Evolutionary conservation across 2,797 vertebrate species (phyloP).

Genomic region (Cossypha polioptera): DNA sequence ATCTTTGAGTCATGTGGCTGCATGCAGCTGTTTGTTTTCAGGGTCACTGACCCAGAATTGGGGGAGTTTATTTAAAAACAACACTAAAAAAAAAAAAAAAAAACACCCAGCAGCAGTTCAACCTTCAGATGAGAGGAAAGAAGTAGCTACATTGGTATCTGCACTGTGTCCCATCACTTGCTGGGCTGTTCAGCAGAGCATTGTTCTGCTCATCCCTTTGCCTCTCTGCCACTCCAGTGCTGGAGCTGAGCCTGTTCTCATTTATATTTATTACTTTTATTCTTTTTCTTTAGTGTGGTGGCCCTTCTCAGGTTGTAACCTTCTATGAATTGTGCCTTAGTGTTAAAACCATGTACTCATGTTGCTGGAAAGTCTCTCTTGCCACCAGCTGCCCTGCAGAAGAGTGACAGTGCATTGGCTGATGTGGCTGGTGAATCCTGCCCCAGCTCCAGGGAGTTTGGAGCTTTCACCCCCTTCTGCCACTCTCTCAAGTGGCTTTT

Average conservation of each 20-base stretch:
- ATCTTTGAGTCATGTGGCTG: neutral
- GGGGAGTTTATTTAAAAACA: neutral
- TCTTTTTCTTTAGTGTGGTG: neutral
- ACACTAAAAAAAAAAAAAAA: neutral
- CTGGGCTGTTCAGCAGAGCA: neutral
- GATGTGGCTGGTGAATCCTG: neutral
- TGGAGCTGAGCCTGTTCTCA: neutral
- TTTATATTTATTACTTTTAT: neutral
- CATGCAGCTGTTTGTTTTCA: neutral
- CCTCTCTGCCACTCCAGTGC: neutral
- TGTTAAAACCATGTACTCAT: neutral
- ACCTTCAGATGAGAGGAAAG: neutral
- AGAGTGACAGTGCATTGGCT: neutral
- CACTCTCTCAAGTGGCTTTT: neutral
- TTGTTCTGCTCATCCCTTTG: neutral
- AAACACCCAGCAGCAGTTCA: neutral
- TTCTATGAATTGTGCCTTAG: neutral
- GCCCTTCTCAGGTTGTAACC: neutral
- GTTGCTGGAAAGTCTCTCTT: neutral
- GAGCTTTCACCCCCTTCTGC: neutral
- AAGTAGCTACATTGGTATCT: neutral
- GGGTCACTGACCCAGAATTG: neutral
- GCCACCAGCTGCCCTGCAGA: neutral
- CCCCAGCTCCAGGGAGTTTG: rapidly evolving
- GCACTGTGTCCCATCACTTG: neutral